phyloP scores from a whole-genome alignment of 2,888 invertebrate species.

The Caenorhabditis sp. region DNA sequence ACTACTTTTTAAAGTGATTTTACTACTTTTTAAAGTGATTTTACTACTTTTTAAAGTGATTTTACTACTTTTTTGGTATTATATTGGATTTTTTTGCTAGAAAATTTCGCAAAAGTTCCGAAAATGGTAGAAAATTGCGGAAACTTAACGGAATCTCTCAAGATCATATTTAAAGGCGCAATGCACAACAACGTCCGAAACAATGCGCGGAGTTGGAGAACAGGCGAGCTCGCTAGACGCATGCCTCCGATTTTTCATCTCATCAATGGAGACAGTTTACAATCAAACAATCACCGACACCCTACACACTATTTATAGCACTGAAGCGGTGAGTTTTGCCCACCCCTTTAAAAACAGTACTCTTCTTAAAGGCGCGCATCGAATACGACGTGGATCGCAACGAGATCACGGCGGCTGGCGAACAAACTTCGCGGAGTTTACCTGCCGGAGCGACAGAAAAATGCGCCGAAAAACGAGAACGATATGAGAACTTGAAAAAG shows the following conservation, averaged over 20 bases:
- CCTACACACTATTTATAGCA: slow-evolving; percentile 80
- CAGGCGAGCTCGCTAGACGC: slow-evolving; percentile 51
- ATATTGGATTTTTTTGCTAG: too few relatives aligned
- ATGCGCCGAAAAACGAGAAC: slow-evolving; percentile 85
- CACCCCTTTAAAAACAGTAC: background rate
- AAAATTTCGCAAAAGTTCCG: too few relatives aligned
- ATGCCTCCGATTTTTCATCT: slow-evolving; percentile 83
- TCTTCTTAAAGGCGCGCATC: slow-evolving; percentile 75
- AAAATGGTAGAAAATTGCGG: too few relatives aligned
- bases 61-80: too few relatives aligned
- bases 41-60: too few relatives aligned
- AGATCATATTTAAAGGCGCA: slow-evolving; percentile 86
- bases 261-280: slow-evolving; percentile 91
- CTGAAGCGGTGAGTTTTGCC: slow-evolving; percentile 78
- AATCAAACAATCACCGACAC: slow-evolving; percentile 98
- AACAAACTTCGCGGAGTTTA: slow-evolving; percentile 9
- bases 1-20: too few relatives aligned
- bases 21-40: too few relatives aligned
- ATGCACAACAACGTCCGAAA: slow-evolving; percentile 90
- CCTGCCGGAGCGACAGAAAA: slow-evolving; percentile 79
- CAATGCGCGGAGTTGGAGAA: slow-evolving; percentile 76
- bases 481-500: slow-evolving; percentile 88
- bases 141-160: too few relatives aligned
- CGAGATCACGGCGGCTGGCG: slow-evolving; percentile 80
- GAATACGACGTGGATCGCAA: slow-evolving; percentile 97